Conservation (phyloP, 2,113 vertebrate genomes). For the Dicrurus megarhynchus region DNA sequence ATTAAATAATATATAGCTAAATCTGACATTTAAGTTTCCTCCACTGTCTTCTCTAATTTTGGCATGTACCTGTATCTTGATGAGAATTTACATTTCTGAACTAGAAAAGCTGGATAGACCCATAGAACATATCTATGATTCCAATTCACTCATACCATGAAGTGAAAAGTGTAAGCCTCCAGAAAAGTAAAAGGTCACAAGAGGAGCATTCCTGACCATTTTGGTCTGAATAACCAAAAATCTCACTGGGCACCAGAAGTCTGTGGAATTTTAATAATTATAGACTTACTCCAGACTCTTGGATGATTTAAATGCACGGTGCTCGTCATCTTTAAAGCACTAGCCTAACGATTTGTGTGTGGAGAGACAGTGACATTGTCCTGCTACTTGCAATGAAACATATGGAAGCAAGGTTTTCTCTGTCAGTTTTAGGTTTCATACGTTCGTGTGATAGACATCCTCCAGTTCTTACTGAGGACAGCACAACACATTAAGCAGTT, state of each 20-base stretch:
- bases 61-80: not conserved
- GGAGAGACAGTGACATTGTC: not conserved
- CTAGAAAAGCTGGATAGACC: not conserved
- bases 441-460: not conserved
- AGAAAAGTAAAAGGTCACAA: not conserved
- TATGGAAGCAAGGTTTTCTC: not conserved
- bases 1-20: not conserved
- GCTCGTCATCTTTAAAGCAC: not conserved
- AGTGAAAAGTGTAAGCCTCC: not conserved
- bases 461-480: conserved; percentile 12
- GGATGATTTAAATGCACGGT: not conserved
- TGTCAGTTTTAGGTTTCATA: conserved; percentile 15
- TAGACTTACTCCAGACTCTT: not conserved
- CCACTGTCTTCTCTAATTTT: not conserved
- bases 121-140: not conserved
- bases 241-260: not conserved
- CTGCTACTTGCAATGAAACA: not conserved
- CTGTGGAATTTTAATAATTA: not conserved
- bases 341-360: not conserved
- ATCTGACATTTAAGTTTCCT: not conserved
- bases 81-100: not conserved
- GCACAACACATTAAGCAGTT: not conserved
- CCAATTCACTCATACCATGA: not conserved
- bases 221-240: not conserved
- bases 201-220: not conserved